phyloP scores from a whole-genome alignment of 2,113 vertebrate genomes.

The Oncorhynchus gorbuscha region DNA sequence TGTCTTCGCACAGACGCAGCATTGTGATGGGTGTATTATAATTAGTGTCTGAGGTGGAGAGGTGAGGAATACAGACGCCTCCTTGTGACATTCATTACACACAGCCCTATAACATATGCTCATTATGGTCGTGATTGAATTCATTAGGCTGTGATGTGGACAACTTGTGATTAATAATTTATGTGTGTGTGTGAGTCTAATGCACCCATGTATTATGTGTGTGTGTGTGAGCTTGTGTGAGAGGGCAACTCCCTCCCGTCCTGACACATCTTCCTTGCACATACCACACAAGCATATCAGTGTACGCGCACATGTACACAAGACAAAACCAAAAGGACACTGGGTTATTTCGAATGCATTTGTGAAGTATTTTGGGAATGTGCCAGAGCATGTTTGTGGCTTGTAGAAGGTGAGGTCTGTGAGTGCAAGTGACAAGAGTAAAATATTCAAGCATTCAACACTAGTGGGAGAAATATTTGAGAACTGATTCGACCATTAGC shows the following conservation, averaged over 20 bases:
- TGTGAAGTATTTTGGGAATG: not conserved
- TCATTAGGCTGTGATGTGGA: constrained; percentile 42
- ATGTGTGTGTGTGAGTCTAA: constrained; percentile 23
- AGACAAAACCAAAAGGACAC: too few species aligned
- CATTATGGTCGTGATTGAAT: constrained; percentile 39
- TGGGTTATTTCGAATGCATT: too few species aligned
- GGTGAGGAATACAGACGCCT: constrained; percentile 32
- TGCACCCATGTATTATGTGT: constrained; percentile 10
- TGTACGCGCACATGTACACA: not conserved
- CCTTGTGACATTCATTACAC: constrained; percentile 41
- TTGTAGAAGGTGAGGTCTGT: too few species aligned
- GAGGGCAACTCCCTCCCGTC: too few species aligned
- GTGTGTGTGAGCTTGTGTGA: constrained; percentile 4
- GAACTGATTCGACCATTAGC: too few species aligned
- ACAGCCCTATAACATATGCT: constrained; percentile 35
- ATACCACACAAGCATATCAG: not conserved
- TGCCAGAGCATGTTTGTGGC: too few species aligned
- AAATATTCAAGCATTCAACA: too few species aligned
- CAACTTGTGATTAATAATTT: constrained; percentile 42
- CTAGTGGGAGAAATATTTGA: too few species aligned
- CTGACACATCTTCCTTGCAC: not conserved
- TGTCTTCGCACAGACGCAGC: constrained; percentile 11
- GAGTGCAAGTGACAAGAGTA: too few species aligned
- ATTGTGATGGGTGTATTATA: constrained; percentile 25
- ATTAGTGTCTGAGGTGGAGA: constrained; percentile 29